Evolutionary conservation across 2,113 vertebrate species (phyloP), one percentile per base, ranked within the genome.

Genomic region (Esox niger): DNA sequence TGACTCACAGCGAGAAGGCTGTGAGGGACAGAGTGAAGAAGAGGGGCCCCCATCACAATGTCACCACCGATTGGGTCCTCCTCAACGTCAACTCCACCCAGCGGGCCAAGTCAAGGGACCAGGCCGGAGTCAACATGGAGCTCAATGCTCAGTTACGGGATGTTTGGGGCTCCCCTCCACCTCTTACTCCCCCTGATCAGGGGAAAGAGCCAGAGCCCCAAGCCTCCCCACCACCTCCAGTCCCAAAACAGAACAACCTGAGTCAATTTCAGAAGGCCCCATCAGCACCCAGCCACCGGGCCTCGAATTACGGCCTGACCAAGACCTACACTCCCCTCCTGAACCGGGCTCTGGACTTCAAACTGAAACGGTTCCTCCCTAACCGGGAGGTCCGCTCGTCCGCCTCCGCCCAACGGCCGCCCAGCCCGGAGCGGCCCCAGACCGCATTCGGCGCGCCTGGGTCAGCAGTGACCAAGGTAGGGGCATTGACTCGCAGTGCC

Each of bases 61-160:
- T 82, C 66, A 84, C 84, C 0, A 71, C 79, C 0, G 78, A 92
- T 54, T 83, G 60, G 71, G 66, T 94, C 32, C 85, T 92, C 1
- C 73, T 94, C n/a, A 89, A 79, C 0, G 25, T 93, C n/a, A 76
- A 74, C 1, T 62, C 64, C 0, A 63, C 91, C 52, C 90, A 93
- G 65, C 82, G 72, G 4, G 23, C 65, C 17, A 71, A 60, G 38
- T 52, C 38, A 58, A 30, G 6, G 0, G 85, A 85, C 17, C 26
- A 54, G 0, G 69, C 35, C 54, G 71, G 83, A 52, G 68, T 80
- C 62, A 87, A 89, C 5, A 54, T 49, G 9, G 82, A 85, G 56
- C n/a, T 66, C 35, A 69, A 87, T 0, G 68, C 74, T 2, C 56
- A 66, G 9, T 69, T 88, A 49, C 35, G 70, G 15, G 88, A 90